phyloP scores from a whole-genome alignment of 2,888 invertebrate species.

The Volucella bombylans region DNA sequence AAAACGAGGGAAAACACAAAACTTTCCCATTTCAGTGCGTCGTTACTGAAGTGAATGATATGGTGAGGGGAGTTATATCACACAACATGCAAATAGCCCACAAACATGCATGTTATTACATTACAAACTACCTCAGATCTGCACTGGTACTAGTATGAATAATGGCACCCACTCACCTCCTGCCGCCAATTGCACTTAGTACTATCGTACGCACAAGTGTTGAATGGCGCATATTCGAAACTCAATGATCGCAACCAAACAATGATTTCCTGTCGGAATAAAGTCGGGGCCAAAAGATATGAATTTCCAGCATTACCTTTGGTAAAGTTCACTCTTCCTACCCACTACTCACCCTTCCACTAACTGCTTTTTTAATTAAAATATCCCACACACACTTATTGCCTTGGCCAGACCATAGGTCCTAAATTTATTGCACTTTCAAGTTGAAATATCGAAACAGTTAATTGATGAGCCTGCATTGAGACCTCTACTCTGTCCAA shows the following conservation, averaged over 20 bases:
- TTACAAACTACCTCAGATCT: constrained; percentile 48
- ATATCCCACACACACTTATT: constrained; percentile 77
- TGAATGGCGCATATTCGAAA: constrained; percentile 26
- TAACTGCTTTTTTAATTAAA: constrained; percentile 78
- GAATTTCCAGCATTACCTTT: constrained; percentile 36
- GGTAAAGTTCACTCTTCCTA: constrained; percentile 16
- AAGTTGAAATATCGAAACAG: constrained; percentile 70
- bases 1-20: constrained; percentile 25
- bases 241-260: constrained; percentile 57
- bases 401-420: constrained; percentile 58
- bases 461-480: constrained; percentile 66
- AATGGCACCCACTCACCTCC: constrained; percentile 9
- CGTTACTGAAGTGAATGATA: constrained; percentile 27
- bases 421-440: constrained; percentile 75
- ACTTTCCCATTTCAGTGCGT: constrained; percentile 41
- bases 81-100: constrained; percentile 60
- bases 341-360: constrained; percentile 15
- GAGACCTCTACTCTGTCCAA: constrained; percentile 17
- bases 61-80: constrained; percentile 33
- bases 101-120: constrained; percentile 66
- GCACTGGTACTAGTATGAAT: not conserved
- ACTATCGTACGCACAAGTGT: constrained; percentile 44
- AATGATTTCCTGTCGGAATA: constrained; percentile 35
- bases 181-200: constrained; percentile 31
- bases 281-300: constrained; percentile 5